These are phyloP conservation scores for Microcebus ravelobensis DNA, from an alignment of 2,113 vertebrate genomes.

Conservation along the genomic window DNA sequence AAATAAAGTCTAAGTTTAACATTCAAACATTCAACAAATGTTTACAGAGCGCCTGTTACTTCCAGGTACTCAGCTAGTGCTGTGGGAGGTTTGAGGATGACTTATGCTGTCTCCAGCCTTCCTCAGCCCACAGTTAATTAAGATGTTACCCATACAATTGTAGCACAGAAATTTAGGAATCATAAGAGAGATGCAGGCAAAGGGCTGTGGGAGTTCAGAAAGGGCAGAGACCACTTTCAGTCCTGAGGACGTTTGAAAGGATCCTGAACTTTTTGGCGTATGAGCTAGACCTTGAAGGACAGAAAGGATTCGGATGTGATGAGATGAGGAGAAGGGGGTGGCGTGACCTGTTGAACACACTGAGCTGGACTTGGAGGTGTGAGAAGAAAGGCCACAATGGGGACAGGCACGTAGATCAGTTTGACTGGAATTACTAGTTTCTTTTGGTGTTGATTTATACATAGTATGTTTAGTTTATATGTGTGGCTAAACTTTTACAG, in stretches of 20 bases:
- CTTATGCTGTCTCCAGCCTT: background rate
- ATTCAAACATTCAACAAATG: background rate
- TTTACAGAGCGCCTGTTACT: background rate
- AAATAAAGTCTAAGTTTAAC: background rate
- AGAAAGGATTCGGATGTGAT: background rate
- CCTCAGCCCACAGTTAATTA: background rate
- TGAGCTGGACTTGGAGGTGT: background rate
- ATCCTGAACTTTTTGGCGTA: background rate
- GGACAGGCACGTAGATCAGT: background rate
- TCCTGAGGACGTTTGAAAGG: background rate
- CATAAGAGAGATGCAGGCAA: background rate
- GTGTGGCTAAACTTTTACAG: background rate
- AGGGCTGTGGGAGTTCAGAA: background rate
- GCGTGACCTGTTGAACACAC: background rate
- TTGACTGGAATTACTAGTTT: background rate
- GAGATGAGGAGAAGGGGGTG: background rate
- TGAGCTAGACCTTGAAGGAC: background rate
- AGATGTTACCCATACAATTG: background rate
- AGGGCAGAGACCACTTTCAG: background rate
- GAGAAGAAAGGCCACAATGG: background rate
- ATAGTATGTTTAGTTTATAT: background rate
- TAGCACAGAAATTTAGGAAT: background rate
- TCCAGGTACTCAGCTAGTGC: background rate
- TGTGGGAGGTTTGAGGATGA: background rate
- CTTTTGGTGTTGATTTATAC: background rate